These are phyloP conservation scores for Nymphalis urticae DNA, from an alignment of 2,888 invertebrate species.

Conservation along the genomic window DNA sequence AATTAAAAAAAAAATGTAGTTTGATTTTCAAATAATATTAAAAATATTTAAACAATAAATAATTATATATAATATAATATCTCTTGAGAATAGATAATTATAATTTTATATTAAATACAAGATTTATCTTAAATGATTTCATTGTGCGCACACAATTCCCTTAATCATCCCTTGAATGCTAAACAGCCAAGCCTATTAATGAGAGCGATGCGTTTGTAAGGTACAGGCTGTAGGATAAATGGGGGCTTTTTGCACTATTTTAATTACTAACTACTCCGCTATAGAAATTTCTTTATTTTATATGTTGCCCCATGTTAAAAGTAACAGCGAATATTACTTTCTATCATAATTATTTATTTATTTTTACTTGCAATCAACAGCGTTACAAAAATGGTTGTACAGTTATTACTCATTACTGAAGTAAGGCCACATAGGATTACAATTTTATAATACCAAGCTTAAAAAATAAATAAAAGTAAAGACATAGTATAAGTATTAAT, in stretches of 20 bases:
- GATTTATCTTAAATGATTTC: not conserved
- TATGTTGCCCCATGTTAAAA: slow-evolving; percentile 29
- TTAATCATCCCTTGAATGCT: slow-evolving; percentile 39
- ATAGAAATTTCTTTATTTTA: slow-evolving; percentile 53
- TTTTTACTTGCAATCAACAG: no score
- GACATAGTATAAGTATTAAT: no score
- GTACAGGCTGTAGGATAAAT: slow-evolving; percentile 39
- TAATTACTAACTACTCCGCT: slow-evolving; percentile 56
- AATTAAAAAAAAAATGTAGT: no score
- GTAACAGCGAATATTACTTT: slow-evolving; percentile 9
- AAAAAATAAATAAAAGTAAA: no score
- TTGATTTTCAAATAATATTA: no score
- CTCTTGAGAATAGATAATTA: not conserved
- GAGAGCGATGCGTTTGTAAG: slow-evolving; percentile 29
- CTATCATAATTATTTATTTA: no score
- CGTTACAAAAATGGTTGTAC: no score
- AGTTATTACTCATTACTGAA: no score
- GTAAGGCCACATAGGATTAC: no score
- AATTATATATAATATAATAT: not conserved
- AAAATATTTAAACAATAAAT: not conserved
- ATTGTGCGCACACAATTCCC: slow-evolving; percentile 12
- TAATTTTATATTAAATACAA: not conserved
- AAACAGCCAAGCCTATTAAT: slow-evolving; percentile 44
- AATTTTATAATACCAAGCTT: no score
- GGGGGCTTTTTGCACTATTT: slow-evolving; percentile 51